These are phyloP conservation scores for Leptopilina drosophilae DNA, from an alignment of 2,888 invertebrate species.

Conservation along the genomic window DNA sequence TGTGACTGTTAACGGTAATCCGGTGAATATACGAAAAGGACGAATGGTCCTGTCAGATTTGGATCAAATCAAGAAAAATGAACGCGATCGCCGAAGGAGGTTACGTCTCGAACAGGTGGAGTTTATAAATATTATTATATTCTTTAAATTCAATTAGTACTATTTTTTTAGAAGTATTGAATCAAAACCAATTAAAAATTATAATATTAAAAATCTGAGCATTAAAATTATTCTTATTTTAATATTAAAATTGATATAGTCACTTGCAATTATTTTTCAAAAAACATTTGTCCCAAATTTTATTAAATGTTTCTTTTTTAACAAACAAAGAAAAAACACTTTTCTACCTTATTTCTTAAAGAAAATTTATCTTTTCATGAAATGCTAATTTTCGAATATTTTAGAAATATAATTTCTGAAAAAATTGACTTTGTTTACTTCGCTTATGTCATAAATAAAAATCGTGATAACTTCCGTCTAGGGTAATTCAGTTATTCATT, in stretches of 20 bases:
- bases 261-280: neutral
- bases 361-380: no score
- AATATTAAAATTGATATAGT: neutral
- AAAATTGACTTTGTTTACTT: no score
- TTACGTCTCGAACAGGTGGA: constrained; percentile 82
- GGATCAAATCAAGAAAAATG: constrained; percentile 79
- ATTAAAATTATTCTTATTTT: neutral
- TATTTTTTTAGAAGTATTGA: neutral
- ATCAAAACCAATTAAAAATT: neutral
- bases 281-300: constrained; percentile 33
- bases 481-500: no score
- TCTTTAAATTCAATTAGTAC: neutral
- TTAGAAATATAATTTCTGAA: no score
- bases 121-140: neutral
- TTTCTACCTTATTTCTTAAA: no score
- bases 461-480: no score
- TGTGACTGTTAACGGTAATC: constrained; percentile 80
- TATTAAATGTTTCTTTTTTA: constrained; percentile 12
- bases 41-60: constrained; percentile 79
- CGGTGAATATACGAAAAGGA: constrained; percentile 77
- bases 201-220: neutral
- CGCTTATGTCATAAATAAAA: no score
- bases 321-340: no score
- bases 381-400: no score
- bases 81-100: constrained; percentile 80